These are phyloP conservation scores for Chrysolina americana DNA, from an alignment of 2,888 invertebrate species.

Conservation along the genomic window DNA sequence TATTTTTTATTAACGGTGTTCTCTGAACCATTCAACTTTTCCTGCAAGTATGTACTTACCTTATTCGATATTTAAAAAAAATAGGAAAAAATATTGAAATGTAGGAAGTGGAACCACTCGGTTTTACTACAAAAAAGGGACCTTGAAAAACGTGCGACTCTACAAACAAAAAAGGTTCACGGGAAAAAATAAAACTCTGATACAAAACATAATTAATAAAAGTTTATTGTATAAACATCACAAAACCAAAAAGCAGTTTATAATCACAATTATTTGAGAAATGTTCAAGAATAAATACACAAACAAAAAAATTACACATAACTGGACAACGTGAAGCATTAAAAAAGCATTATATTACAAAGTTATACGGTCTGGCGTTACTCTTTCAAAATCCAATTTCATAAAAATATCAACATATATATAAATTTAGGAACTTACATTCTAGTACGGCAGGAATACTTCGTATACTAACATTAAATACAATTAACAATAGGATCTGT, in stretches of 20 bases:
- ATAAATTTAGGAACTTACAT: slow-evolving; percentile 60
- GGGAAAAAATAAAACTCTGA: neutral
- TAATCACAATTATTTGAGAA: slow-evolving; percentile 66
- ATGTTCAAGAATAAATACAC: slow-evolving; percentile 61
- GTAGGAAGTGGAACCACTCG: too few species aligned
- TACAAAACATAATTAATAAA: slow-evolving; percentile 31
- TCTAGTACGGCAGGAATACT: slow-evolving; percentile 57
- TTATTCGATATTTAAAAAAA: too few species aligned
- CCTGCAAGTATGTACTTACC: too few species aligned
- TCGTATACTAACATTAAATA: slow-evolving; percentile 48
- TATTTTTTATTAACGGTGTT: too few species aligned
- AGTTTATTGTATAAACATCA: slow-evolving; percentile 63
- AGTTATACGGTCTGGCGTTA: slow-evolving; percentile 37
- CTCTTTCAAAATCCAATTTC: slow-evolving; percentile 29
- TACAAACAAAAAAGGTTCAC: neutral
- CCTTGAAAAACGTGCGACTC: too few species aligned
- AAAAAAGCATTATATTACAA: slow-evolving; percentile 50
- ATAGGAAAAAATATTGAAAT: too few species aligned
- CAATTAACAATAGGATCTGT: slow-evolving; percentile 34
- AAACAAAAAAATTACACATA: slow-evolving; percentile 42
- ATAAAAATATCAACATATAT: slow-evolving; percentile 23
- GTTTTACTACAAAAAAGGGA: too few species aligned
- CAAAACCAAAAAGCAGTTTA: slow-evolving; percentile 67
- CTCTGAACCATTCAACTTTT: too few species aligned
- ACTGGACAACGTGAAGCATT: slow-evolving; percentile 46